These are phyloP conservation scores for Pseudomyrmex sp. DNA, from an alignment of 1,140 invertebrate species.

Conservation along the genomic window DNA sequence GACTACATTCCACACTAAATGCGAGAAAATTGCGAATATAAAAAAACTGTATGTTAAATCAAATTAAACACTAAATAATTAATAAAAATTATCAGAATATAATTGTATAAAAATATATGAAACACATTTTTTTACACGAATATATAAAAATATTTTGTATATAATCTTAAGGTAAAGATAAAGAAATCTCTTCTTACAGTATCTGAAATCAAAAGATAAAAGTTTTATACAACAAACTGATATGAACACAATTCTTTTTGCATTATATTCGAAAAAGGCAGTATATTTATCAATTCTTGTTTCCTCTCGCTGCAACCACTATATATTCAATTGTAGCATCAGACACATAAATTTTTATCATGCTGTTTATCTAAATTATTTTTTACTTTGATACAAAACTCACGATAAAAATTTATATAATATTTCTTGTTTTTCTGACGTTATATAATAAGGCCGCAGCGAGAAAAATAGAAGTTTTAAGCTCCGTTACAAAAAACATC, in stretches of 20 bases:
- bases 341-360: too few relatives aligned
- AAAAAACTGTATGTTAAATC: background rate
- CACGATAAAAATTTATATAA: too few relatives aligned
- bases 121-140: background rate
- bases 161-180: background rate
- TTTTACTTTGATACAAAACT: too few relatives aligned
- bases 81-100: conserved; percentile 9
- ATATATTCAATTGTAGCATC: too few relatives aligned
- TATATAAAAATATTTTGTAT: conserved; percentile 7
- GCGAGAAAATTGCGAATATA: background rate
- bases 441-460: too few relatives aligned
- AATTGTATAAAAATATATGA: background rate
- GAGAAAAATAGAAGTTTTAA: background rate
- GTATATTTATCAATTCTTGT: conserved; percentile 21
- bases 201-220: too few relatives aligned
- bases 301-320: too few relatives aligned
- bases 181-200: conserved; percentile 1
- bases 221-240: background rate
- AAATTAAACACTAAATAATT: conserved; percentile 33
- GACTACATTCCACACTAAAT: background rate
- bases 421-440: too few relatives aligned
- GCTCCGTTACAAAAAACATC: conserved; percentile 1
- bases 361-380: too few relatives aligned
- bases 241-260: conserved; percentile 12
- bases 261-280: conserved; percentile 51